Evolutionary conservation across 2,888 invertebrate species (phyloP).

Genomic region (Drosophila subquinaria): DNA sequence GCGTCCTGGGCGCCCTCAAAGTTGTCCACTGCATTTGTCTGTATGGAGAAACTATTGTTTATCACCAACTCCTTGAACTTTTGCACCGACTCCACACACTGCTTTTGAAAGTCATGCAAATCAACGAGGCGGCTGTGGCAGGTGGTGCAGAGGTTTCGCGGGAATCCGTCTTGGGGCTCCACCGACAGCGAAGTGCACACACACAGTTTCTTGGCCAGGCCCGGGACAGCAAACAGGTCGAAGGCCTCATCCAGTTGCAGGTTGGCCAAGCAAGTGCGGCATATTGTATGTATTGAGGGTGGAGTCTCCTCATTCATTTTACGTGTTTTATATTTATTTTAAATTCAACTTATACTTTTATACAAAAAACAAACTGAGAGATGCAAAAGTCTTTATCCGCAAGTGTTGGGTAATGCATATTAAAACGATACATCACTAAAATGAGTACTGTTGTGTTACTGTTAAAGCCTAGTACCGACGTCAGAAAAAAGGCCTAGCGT

Average conservation of each 20-base stretch:
- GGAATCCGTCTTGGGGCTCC: constrained; percentile 82
- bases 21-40: constrained; percentile 4
- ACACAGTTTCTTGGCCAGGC: constrained; percentile 80
- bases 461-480: too few species aligned
- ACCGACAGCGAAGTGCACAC: constrained; percentile 80
- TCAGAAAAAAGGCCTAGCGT: too few species aligned
- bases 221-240: constrained; percentile 77
- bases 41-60: constrained; percentile 31
- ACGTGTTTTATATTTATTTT: not conserved
- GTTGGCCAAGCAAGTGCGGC: constrained; percentile 80
- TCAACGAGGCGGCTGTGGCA: constrained; percentile 79
- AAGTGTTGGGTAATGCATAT: not conserved
- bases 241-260: constrained; percentile 63
- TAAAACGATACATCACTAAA: not conserved
- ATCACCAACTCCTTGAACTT: constrained; percentile 73
- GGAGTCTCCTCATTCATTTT: constrained; percentile 52
- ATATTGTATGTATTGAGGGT: constrained; percentile 64
- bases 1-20: constrained; percentile 64
- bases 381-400: not conserved
- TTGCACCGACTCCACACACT: constrained; percentile 77
- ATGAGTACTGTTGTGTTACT: too few species aligned
- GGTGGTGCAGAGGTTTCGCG: constrained; percentile 73
- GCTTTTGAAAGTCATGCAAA: constrained; percentile 78
- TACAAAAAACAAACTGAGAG: not conserved
- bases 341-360: not conserved